Evolutionary conservation across 64 coral and sea anemone genomes (phyloP).

Genomic region (Montipora efflorescens): DNA sequence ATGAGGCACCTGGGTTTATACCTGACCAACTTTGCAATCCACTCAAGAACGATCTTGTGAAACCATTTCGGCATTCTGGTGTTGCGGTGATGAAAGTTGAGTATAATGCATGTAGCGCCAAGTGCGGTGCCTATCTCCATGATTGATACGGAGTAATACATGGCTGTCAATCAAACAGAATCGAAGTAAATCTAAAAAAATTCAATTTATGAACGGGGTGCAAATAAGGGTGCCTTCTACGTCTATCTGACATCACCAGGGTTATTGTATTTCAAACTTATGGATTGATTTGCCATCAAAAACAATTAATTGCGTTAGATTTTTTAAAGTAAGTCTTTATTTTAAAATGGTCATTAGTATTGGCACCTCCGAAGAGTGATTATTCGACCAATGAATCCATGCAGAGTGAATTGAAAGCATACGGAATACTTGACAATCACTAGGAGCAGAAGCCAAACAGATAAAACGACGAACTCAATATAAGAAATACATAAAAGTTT

Average conservation of each 20-base stretch:
- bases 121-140: conserved; percentile 96
- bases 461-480: no score
- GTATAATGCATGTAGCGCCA: conserved; percentile 88
- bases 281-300: background rate
- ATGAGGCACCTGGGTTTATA: conserved; percentile 63
- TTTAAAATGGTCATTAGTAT: no score
- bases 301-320: no score
- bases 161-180: conserved; percentile 46
- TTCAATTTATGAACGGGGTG: background rate
- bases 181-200: background rate
- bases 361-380: no score
- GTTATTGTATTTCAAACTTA: background rate
- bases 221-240: background rate
- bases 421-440: no score
- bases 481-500: no score
- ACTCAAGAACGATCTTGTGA: conserved; percentile 77
- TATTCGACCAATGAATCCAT: no score
- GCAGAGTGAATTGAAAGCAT: no score
- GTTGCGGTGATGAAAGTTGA: conserved; percentile 92
- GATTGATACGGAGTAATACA: conserved; percentile 98
- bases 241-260: no score
- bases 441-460: no score
- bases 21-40: conserved; percentile 79
- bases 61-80: conserved; percentile 94
- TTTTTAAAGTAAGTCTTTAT: no score